These are phyloP conservation scores for Anthonomus grandis DNA, from an alignment of 1,140 invertebrate species.

Conservation along the genomic window DNA sequence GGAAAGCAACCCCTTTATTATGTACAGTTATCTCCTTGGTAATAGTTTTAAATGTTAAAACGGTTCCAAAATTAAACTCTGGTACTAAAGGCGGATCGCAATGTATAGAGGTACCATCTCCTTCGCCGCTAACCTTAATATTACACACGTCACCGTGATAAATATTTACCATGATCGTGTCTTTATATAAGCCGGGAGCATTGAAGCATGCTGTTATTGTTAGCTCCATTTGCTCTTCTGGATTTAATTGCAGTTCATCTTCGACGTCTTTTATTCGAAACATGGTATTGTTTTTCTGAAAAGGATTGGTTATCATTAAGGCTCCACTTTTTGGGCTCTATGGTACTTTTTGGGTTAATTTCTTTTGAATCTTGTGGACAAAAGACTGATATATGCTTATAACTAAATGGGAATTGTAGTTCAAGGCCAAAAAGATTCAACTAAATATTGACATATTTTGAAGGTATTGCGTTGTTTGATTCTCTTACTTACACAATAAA, in stretches of 20 bases:
- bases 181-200: slow-evolving; percentile 43
- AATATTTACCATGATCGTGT: slow-evolving; percentile 40
- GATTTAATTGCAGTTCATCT: slow-evolving; percentile 25
- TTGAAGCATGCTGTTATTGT: slow-evolving; percentile 39
- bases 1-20: slow-evolving; percentile 45
- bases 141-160: slow-evolving; percentile 33
- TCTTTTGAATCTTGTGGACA: too few species aligned
- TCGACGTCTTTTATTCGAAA: slow-evolving; percentile 16
- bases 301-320: too few species aligned
- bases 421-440: too few species aligned
- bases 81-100: slow-evolving; percentile 49
- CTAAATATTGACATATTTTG: too few species aligned
- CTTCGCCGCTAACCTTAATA: slow-evolving; percentile 36
- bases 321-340: too few species aligned
- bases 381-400: too few species aligned
- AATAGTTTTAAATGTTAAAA: slow-evolving; percentile 44
- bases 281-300: slow-evolving; percentile 16
- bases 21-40: slow-evolving; percentile 42
- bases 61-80: slow-evolving; percentile 45
- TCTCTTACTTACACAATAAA: slow-evolving; percentile 39
- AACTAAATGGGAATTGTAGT: too few species aligned
- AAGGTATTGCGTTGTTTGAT: background rate
- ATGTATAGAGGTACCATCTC: slow-evolving; percentile 47
- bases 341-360: too few species aligned
- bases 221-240: slow-evolving; percentile 36